Percentiles rank a stretch among this genome's conserved stretches.
phyloP scores from a whole-genome alignment of 1,140 invertebrate species.

The Micrasema minimum region DNA sequence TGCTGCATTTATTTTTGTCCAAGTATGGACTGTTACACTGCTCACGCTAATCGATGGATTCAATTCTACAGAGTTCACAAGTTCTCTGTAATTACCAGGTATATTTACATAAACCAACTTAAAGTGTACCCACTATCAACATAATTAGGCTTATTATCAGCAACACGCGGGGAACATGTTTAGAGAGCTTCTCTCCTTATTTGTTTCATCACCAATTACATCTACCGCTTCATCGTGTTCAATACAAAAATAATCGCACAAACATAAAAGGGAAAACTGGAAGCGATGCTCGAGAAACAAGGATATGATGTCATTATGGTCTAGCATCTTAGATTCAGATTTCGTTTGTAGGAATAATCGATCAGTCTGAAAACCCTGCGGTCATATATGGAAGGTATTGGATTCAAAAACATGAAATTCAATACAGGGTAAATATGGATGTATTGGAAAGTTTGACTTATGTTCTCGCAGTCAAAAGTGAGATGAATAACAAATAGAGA shows the following conservation, averaged over 20 bases:
- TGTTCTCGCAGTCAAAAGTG: no score
- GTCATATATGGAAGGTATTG: no score
- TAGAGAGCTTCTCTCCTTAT: constrained; percentile 25
- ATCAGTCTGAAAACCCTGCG: no score
- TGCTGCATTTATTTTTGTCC: constrained; percentile 40
- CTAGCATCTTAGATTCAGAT: no score
- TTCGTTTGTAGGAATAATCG: no score
- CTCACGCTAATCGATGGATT: neutral
- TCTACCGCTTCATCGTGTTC: constrained; percentile 15
- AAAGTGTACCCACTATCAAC: constrained; percentile 22
- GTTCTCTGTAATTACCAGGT: constrained; percentile 17
- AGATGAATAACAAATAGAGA: no score
- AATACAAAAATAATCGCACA: neutral
- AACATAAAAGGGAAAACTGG: neutral
- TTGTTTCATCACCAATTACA: neutral
- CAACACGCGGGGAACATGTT: neutral
- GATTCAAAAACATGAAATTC: no score
- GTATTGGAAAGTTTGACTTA: no score
- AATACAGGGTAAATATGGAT: neutral
- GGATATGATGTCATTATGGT: no score
- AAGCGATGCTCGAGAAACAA: no score
- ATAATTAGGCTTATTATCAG: constrained; percentile 3
- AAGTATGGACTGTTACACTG: neutral
- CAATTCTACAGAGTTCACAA: constrained; percentile 1
- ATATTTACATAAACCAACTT: constrained; percentile 24